A percentile compares a stretch with the other conserved stretches of the same genome.
Evolutionary conservation across 2,113 vertebrate genomes (phyloP).

Genomic region (Anarhynchus alexandrinus): DNA sequence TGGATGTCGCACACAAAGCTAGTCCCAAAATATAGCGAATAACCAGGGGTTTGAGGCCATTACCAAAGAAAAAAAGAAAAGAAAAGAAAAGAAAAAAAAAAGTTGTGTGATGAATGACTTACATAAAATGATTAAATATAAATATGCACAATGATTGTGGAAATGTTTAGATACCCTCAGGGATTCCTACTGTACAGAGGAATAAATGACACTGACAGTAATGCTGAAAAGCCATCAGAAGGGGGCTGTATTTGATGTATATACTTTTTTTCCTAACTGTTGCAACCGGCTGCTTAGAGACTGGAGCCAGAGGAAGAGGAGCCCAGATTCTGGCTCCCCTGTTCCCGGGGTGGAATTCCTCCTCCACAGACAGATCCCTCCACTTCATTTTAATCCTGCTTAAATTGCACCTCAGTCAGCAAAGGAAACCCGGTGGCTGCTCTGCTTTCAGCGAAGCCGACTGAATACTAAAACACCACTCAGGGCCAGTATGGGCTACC

Average conservation of each 20-base stretch:
- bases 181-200: background rate
- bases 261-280: slow-evolving; percentile 25
- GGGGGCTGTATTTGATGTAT: background rate
- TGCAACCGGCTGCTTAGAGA: slow-evolving; percentile 13
- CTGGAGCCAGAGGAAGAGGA: background rate
- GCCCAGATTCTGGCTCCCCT: background rate
- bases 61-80: background rate
- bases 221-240: slow-evolving; percentile 36
- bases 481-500: background rate
- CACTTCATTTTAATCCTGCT: background rate
- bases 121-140: background rate
- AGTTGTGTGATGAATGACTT: background rate
- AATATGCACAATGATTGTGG: background rate
- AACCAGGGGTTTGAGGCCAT: background rate
- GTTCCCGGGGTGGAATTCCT: background rate
- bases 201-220: background rate
- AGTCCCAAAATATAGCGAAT: background rate
- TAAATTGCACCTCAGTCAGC: background rate
- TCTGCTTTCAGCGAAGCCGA: background rate
- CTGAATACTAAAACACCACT: background rate
- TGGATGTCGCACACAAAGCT: slow-evolving; percentile 2
- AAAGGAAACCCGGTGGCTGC: background rate
- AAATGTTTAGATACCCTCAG: background rate
- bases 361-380: background rate
- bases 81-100: background rate